Percentiles rank a stretch among this genome's conserved stretches.
Conservation (phyloP, 2,113 vertebrate genomes). For the Lampris incognitus region DNA sequence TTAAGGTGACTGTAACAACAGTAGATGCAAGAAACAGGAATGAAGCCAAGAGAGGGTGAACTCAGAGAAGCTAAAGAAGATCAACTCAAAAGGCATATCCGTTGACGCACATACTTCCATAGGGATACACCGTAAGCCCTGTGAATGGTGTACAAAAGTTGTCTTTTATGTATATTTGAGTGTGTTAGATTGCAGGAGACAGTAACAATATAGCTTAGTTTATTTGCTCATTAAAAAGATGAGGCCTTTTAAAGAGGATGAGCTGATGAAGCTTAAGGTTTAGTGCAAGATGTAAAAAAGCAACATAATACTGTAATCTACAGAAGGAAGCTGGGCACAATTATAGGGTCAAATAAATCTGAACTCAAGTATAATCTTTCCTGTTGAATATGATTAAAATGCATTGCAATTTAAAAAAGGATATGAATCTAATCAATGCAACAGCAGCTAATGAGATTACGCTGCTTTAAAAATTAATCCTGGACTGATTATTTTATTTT, state of each 20-base stretch:
- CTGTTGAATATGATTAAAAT: too few relatives aligned
- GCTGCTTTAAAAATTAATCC: too few relatives aligned
- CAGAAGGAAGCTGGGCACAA: not conserved
- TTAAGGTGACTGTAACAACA: not conserved
- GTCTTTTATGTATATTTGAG: slow-evolving; percentile 35
- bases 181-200: slow-evolving; percentile 19
- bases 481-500: too few relatives aligned
- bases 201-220: slow-evolving; percentile 5
- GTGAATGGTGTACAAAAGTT: slow-evolving; percentile 41
- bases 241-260: slow-evolving; percentile 9
- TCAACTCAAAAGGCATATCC: slow-evolving; percentile 9
- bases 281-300: not conserved
- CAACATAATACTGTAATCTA: not conserved
- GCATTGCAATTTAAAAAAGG: not conserved
- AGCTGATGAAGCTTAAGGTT: not conserved
- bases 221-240: slow-evolving; percentile 23
- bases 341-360: not conserved
- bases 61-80: not conserved
- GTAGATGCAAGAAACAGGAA: not conserved
- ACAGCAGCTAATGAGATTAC: too few relatives aligned
- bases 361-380: too few relatives aligned
- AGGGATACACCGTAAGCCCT: slow-evolving; percentile 27
- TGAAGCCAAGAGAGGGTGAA: not conserved
- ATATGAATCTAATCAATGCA: not conserved
- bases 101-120: not conserved